These are phyloP conservation scores for Colletes collaris DNA, from an alignment of 2,888 invertebrate species.

Conservation along the genomic window DNA sequence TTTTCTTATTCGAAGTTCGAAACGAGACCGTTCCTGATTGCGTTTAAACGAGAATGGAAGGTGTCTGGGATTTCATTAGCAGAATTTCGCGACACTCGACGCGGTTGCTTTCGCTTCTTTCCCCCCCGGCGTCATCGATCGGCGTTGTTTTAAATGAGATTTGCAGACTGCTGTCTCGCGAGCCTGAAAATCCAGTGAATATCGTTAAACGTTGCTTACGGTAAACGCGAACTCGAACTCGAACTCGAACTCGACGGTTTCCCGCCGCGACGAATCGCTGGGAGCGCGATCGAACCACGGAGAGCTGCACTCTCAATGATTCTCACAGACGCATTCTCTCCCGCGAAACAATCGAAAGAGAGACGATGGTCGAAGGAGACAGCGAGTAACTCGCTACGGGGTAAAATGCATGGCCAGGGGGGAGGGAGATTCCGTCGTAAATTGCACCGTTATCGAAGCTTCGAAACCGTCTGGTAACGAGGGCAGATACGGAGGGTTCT, in stretches of 20 bases:
- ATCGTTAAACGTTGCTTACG: neutral
- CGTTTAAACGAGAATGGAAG: neutral
- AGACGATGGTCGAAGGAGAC: neutral
- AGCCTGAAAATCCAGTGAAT: neutral
- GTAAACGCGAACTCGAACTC: neutral
- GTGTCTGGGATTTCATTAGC: neutral
- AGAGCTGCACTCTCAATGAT: constrained; percentile 12
- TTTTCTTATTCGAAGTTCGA: constrained; percentile 12
- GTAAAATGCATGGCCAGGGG: constrained; percentile 32
- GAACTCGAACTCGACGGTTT: neutral
- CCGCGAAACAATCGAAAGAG: constrained; percentile 10
- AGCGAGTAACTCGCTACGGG: constrained; percentile 15
- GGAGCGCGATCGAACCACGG: neutral
- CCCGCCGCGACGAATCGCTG: neutral
- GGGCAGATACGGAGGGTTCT: constrained; percentile 62
- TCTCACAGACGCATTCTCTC: constrained; percentile 2
- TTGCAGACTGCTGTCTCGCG: neutral
- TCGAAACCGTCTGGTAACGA: constrained; percentile 60
- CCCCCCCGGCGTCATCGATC: neutral
- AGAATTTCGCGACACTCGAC: neutral
- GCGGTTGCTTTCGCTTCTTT: neutral
- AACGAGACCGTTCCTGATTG: neutral
- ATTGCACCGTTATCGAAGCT: constrained; percentile 74
- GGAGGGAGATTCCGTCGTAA: constrained; percentile 63
- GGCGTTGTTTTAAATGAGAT: neutral